A percentile compares a stretch with the other conserved stretches of the same genome.
Evolutionary conservation across 2,888 invertebrate genomes (phyloP).

Genomic region (Tenthredo distinguenda): DNA sequence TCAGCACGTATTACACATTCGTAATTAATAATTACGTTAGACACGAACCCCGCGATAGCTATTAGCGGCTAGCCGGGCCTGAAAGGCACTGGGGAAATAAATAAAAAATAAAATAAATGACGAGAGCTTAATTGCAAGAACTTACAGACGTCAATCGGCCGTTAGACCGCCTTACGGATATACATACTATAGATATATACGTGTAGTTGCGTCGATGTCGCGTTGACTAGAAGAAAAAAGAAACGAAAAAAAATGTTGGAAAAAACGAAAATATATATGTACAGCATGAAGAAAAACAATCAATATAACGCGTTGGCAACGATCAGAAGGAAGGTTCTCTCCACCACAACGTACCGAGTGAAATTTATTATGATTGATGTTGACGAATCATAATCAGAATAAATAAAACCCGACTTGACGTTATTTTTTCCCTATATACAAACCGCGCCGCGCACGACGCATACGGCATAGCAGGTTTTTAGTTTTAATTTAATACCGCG

Average conservation of each 20-base stretch:
- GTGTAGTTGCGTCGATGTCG: slow-evolving; percentile 29
- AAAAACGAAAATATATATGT: not conserved
- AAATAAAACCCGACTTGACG: not conserved
- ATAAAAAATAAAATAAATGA: not conserved
- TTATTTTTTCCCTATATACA: slow-evolving; percentile 23
- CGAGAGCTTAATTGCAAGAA: slow-evolving; percentile 19
- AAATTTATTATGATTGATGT: slow-evolving; percentile 52
- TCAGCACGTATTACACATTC: not conserved
- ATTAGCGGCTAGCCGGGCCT: slow-evolving; percentile 5
- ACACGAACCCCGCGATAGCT: slow-evolving; percentile 3
- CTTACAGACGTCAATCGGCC: slow-evolving; percentile 20
- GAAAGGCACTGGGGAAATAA: not conserved
- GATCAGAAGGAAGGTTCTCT: slow-evolving; percentile 20
- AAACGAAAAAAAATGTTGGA: not conserved
- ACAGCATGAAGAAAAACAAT: slow-evolving; percentile 33
- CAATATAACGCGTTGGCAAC: slow-evolving; percentile 33
- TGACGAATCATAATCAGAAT: slow-evolving; percentile 47
- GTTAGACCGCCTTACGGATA: not conserved
- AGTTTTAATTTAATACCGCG: slow-evolving; percentile 54
- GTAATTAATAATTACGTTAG: slow-evolving; percentile 8
- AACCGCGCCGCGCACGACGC: slow-evolving; percentile 7
- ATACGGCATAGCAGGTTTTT: slow-evolving; percentile 48
- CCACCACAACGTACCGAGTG: not conserved
- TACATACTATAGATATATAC: not conserved
- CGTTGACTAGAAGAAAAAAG: slow-evolving; percentile 30